A percentile compares a stretch with the other conserved stretches of the same genome.
Conservation (phyloP, 2,797 vertebrate species). For the Sebastes kiyomatsui region DNA sequence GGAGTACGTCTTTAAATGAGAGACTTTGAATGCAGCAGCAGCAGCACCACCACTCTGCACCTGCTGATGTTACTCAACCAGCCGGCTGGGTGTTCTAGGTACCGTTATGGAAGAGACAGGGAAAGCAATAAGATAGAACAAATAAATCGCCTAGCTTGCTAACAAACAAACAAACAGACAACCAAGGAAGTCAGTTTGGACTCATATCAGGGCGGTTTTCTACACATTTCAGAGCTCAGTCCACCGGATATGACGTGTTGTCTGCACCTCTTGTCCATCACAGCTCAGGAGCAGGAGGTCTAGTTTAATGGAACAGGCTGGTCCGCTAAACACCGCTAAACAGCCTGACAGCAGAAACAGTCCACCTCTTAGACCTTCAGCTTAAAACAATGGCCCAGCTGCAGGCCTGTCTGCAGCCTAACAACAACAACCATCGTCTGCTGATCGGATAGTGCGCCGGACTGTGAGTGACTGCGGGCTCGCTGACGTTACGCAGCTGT, state of each 20-base stretch:
- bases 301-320: background rate
- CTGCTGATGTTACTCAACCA: conserved; percentile 16
- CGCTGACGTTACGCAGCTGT: conserved; percentile 64
- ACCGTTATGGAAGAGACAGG: background rate
- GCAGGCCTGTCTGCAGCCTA: conserved; percentile 24
- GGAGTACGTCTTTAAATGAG: background rate
- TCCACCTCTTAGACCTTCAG: background rate
- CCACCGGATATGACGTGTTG: conserved; percentile 59
- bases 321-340: conserved; percentile 10
- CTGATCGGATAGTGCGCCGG: conserved; percentile 9
- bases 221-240: background rate
- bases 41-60: conserved; percentile 8
- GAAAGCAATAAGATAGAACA: too few relatives aligned
- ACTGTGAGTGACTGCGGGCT: conserved; percentile 40
- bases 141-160: background rate
- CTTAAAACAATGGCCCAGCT: conserved; percentile 34
- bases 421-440: background rate
- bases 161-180: background rate
- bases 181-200: background rate
- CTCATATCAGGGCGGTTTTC: background rate
- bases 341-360: background rate
- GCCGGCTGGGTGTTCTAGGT: background rate
- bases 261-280: conserved; percentile 31
- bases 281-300: background rate
- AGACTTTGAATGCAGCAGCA: conserved; percentile 7